Percentiles rank a stretch among this genome's conserved stretches.
phyloP scores from a whole-genome alignment of 2,113 vertebrate species.

The Desmodus rotundus region DNA sequence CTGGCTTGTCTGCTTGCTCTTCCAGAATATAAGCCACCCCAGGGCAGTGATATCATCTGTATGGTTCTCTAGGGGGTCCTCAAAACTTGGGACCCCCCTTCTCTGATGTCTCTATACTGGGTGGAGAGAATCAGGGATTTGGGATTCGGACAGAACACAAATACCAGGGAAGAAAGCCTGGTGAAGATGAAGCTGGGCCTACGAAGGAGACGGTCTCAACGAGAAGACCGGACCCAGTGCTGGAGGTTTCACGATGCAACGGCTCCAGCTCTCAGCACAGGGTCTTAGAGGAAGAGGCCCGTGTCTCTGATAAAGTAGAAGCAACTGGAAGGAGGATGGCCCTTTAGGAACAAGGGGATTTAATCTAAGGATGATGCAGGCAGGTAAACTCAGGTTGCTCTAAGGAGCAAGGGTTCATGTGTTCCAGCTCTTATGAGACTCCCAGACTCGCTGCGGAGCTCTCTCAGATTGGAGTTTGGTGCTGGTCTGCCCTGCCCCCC shows the following conservation, averaged over 20 bases:
- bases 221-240: not conserved
- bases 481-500: not conserved
- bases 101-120: not conserved
- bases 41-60: not conserved
- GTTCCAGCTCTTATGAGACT: not conserved
- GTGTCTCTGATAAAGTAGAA: not conserved
- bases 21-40: not conserved
- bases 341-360: not conserved
- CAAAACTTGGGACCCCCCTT: not conserved
- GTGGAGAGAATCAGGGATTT: not conserved
- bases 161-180: not conserved
- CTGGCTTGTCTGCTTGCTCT: not conserved
- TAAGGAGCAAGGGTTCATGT: not conserved
- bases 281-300: not conserved
- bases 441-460: not conserved
- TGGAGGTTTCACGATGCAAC: not conserved
- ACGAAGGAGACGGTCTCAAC: not conserved
- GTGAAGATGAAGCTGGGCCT: not conserved
- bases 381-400: not conserved
- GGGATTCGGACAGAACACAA: not conserved
- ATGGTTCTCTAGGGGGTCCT: not conserved
- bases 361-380: not conserved
- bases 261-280: not conserved
- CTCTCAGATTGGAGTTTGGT: not conserved
- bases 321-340: not conserved